Percentiles rank a stretch among this genome's conserved stretches.
Conservation (phyloP, 2,113 vertebrate genomes). For the Danio rerio region GRCz12tu NC_133180.1:52323501-52324000, state of each 20-base stretch:
- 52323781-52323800: slow-evolving; percentile 93
- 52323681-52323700: slow-evolving; percentile 43
- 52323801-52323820: slow-evolving; percentile 99
- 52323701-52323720: slow-evolving; percentile 57
- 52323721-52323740: slow-evolving; percentile 77
- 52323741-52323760: slow-evolving; percentile 86
- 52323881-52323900: slow-evolving; percentile 50
- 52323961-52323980: slow-evolving; percentile 41
- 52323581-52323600: too few relatives aligned
- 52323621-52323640: too few relatives aligned
- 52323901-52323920: slow-evolving; percentile 46
- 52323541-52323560: too few relatives aligned
- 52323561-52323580: too few relatives aligned
- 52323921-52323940: slow-evolving; percentile 24
- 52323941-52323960: slow-evolving; percentile 51
- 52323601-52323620: too few relatives aligned
- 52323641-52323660: slow-evolving; percentile 52
- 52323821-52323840: slow-evolving; percentile 96
- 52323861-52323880: slow-evolving; percentile 87
- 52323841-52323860: slow-evolving; percentile 86
- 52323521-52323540: too few relatives aligned
- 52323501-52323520: too few relatives aligned
- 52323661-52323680: slow-evolving; percentile 63
- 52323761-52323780: slow-evolving; percentile 83
- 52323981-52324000: slow-evolving; percentile 29